phyloP scores from a whole-genome alignment of 2,113 vertebrate species.

The Brienomyrus brachyistius region DNA sequence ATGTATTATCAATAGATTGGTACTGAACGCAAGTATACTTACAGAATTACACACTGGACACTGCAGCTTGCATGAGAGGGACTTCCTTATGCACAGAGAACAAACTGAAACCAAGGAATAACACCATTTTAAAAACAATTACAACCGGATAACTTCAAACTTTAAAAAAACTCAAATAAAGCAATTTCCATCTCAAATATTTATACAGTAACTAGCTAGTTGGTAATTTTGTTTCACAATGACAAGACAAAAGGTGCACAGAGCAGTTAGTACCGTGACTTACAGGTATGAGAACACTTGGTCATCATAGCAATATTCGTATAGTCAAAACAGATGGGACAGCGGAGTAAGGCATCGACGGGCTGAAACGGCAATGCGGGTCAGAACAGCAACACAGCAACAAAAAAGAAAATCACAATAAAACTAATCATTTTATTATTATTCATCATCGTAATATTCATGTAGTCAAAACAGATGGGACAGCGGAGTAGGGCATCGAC shows the following conservation, averaged over 20 bases:
- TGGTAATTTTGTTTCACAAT: neutral
- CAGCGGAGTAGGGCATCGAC: slow-evolving; percentile 78
- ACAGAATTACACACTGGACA: slow-evolving; percentile 88
- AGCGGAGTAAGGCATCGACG: slow-evolving; percentile 76
- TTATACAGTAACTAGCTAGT: neutral
- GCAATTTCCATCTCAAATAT: neutral
- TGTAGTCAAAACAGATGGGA: slow-evolving; percentile 89
- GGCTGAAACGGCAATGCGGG: slow-evolving; percentile 53
- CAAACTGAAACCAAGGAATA: slow-evolving; percentile 68
- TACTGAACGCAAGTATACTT: slow-evolving; percentile 49
- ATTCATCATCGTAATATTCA: slow-evolving; percentile 84
- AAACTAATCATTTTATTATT: slow-evolving; percentile 34
- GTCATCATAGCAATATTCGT: slow-evolving; percentile 87
- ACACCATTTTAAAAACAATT: neutral
- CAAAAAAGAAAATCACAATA: neutral
- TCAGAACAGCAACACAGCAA: neutral
- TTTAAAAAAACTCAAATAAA: neutral
- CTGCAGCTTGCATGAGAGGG: slow-evolving; percentile 80
- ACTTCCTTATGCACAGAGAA: slow-evolving; percentile 91
- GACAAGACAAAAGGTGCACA: neutral
- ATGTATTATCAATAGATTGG: neutral
- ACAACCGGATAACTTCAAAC: neutral
- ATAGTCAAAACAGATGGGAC: slow-evolving; percentile 92
- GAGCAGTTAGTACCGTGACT: slow-evolving; percentile 39
- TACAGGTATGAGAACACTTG: slow-evolving; percentile 93